These are phyloP conservation scores for Syrista parreyssii DNA, from an alignment of 2,888 invertebrate species.

Conservation along the genomic window DNA sequence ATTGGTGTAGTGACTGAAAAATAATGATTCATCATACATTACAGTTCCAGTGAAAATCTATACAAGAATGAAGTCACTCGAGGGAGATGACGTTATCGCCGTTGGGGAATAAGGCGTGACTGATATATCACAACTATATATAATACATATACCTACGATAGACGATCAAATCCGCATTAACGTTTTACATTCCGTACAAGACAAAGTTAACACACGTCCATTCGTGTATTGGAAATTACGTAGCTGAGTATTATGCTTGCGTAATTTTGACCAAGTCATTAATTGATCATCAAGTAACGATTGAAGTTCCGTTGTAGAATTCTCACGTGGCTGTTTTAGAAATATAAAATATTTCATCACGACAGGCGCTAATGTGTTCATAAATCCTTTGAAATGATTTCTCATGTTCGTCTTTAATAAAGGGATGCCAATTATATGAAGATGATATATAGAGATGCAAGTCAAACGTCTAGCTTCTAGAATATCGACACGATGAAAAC, in stretches of 20 bases:
- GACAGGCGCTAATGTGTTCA: too few species aligned
- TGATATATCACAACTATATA: constrained; percentile 6
- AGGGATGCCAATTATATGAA: neutral
- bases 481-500: neutral
- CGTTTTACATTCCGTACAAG: neutral
- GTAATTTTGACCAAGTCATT: too few species aligned
- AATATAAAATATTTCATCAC: too few species aligned
- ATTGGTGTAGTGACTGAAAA: constrained; percentile 1
- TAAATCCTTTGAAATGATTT: neutral
- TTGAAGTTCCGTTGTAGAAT: too few species aligned
- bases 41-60: neutral
- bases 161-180: neutral
- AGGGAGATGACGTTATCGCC: constrained; percentile 3
- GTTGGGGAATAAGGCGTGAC: constrained; percentile 22
- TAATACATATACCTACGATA: neutral
- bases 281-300: too few species aligned
- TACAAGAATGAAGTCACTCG: neutral
- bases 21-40: constrained; percentile 10
- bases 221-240: neutral
- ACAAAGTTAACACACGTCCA: too few species aligned
- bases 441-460: neutral
- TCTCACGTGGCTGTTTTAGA: too few species aligned
- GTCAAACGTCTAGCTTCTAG: neutral
- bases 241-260: too few species aligned
- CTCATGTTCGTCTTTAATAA: neutral